Evolutionary conservation across 2,113 vertebrate species (phyloP), one percentile per base, ranked within the genome.

Genomic region (Ailurus styani): DNA sequence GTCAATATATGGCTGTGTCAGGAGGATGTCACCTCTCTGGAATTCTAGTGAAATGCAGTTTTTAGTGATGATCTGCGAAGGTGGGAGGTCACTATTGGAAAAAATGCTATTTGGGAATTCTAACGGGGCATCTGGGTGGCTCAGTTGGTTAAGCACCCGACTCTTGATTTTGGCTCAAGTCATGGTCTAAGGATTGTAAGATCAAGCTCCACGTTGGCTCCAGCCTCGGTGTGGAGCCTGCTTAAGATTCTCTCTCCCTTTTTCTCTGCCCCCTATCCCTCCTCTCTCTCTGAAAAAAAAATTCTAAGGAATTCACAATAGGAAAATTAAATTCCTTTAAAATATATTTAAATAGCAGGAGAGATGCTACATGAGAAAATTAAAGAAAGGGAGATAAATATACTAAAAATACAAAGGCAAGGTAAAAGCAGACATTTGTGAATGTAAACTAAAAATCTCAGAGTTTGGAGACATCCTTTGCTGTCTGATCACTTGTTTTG

Each of bases 401-500:
- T 47, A 12, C 52, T 66, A 29, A 93, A 96, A 96, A 86, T 60
- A 15, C 66, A 93, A 93, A 96, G 55, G 13, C 64, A 88, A 92
- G 8, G 93, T 93, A 45, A 68, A 90, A 87, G 42, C 60, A 93
- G 54, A 89, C 6, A 84, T 91, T 86, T 90, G 5, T 89, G n/a
- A 83, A 75, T 75, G 12, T 18, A 75, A 87, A 86, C 20, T 62
- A 89, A 95, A 93, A 79, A 86, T 91, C 34, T 87, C 60, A 40
- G 23, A 52, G 11, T 95, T 94, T 82, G 8, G 31, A 34, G 21
- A 60, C 83, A 94, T 13, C 42, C 27, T 96, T 95, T 91, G 3
- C 86, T 91, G 55, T 91, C 42, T 34, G 7, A 91, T 95, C n/a
- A 75, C 50, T 90, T 96, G 40, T 91, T 90, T 91, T 91, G n/a